Base-by-base conservation (phyloP, 2,888 invertebrate genomes). In the Listrodromus nycthemerus region DNA sequence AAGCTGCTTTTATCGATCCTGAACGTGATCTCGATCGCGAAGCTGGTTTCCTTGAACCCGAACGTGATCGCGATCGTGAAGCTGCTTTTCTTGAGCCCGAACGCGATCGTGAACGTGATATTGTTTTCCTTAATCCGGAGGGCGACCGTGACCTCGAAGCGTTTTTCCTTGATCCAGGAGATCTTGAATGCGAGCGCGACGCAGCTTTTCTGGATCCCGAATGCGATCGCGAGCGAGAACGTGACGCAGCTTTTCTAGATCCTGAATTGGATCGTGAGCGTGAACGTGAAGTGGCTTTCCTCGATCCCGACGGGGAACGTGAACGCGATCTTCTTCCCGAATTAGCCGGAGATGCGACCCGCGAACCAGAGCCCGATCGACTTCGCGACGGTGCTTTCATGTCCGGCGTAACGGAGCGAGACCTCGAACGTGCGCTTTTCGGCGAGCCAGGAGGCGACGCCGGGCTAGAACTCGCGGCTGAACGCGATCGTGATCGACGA, bases 331-430 rank as follows among this genome's bases (percentile, higher is more conserved):
- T 41, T 61, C 55, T 91, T n/a, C 89, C 82, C n/a, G 91, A n/a
- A 87, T 83, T 2, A 90, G 92, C 45, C 85, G 88, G 37, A 0
- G 93, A 93, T 1, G 91, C 87, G 0, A 93, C 93, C 0, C 90
- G 82, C 13, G 93, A 93, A 13, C 87, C 86, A 6, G 89, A 88
- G 50, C 87, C 61, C 33, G 91, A 90, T 82, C 88, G 86, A 5
- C 91, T 91, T 71, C 82, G 86, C n/a, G 92, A 92, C 27, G 89
- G 85, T 1, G 91, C 91, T 66, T 88, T 88, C 41, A 85, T 83
- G 48, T 86, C 85, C 1, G 76, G 65, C 0, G 86, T 82, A n/a
- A 19, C 58, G 4, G 86, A 86, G 2, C 73, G 86, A 10, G 91
- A 91, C 74, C 87, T 85, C 8, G 89, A 88, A 13, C 86, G 78